phyloP scores from a whole-genome alignment of 2,888 invertebrate genomes.

The Agrenia bidenticulata region DNA sequence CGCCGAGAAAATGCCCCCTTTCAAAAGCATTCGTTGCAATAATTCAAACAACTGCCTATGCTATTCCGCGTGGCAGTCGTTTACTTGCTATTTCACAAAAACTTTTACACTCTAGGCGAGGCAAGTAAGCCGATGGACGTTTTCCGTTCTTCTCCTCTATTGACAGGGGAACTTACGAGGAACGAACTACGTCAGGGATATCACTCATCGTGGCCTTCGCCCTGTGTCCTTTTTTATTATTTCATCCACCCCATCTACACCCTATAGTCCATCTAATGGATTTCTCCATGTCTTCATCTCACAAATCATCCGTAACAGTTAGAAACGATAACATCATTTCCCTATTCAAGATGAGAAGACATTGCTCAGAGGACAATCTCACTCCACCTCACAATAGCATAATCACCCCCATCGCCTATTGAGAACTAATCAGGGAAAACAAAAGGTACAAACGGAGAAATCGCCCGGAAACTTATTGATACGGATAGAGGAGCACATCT shows the following conservation, averaged over 20 bases:
- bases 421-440: conserved; percentile 29
- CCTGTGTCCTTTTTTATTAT: conserved; percentile 14
- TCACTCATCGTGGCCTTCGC: conserved; percentile 18
- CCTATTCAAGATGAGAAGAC: background rate
- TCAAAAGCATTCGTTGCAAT: conserved; percentile 52
- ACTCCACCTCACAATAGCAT: background rate
- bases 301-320: conserved; percentile 37
- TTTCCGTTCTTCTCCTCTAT: conserved; percentile 16
- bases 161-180: conserved; percentile 6
- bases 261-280: conserved; percentile 35
- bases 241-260: conserved; percentile 15
- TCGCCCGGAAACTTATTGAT: conserved; percentile 16
- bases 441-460: conserved; percentile 30
- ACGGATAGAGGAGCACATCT: conserved; percentile 36
- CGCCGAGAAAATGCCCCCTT: conserved; percentile 47
- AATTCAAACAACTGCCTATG: conserved; percentile 46
- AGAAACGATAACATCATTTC: conserved; percentile 15
- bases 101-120: conserved; percentile 35
- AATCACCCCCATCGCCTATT: conserved; percentile 7
- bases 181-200: conserved; percentile 13
- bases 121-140: conserved; percentile 23
- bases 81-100: conserved; percentile 38
- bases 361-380: background rate
- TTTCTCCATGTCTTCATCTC: conserved; percentile 36
- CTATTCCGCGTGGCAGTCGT: conserved; percentile 34